Conservation (phyloP, 2,888 invertebrate genomes). For the Patella ulyssiponensis region DNA sequence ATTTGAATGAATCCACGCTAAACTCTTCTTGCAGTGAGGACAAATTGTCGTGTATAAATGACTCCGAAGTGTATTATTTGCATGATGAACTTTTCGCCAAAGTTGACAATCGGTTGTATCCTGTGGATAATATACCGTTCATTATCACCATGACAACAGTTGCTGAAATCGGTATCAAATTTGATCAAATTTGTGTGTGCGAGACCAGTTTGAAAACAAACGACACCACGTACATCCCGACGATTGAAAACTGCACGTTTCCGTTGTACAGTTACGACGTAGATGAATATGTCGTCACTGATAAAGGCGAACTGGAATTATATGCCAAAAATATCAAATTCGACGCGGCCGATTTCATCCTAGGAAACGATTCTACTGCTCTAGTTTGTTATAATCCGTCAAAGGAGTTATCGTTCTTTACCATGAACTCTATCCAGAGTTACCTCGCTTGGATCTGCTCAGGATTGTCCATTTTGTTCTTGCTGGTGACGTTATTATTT, state of each 20-base stretch:
- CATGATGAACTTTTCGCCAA: not conserved
- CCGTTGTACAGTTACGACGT: not conserved
- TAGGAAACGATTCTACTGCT: not conserved
- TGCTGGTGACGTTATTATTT: not conserved
- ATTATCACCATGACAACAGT: not conserved
- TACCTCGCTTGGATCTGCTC: not conserved
- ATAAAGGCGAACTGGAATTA: not conserved
- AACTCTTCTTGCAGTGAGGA: not conserved
- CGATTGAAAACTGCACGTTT: not conserved
- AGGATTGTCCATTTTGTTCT: not conserved
- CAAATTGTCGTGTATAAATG: not conserved
- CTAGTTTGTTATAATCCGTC: too few relatives aligned
- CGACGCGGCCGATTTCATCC: not conserved
- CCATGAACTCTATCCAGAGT: not conserved
- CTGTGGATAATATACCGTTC: not conserved
- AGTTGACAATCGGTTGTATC: not conserved
- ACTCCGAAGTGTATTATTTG: not conserved
- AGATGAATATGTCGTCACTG: not conserved
- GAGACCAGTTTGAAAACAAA: too few relatives aligned
- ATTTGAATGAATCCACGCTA: not conserved
- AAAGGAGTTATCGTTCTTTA: not conserved
- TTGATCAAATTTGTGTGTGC: slow-evolving; percentile 2
- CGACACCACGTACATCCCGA: not conserved
- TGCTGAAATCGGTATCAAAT: not conserved
- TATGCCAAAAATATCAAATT: not conserved